Percentiles rank a stretch among this genome's conserved stretches.
These are phyloP conservation scores for Erpobdella octoculata DNA, from an alignment of 2,888 invertebrate species.

Conservation along the genomic window DNA sequence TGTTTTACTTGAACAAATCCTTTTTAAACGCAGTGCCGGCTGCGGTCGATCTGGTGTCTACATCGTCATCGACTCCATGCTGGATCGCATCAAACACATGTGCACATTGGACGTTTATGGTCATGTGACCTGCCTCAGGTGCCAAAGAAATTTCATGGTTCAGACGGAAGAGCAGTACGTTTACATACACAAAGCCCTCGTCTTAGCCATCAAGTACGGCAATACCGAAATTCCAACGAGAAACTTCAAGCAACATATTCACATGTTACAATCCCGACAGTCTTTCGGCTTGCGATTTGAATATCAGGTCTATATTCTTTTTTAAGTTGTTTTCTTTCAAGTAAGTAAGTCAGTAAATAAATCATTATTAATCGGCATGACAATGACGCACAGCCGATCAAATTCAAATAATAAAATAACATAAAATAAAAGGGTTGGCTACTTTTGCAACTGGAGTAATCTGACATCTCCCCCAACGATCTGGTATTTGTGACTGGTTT, in stretches of 20 bases:
- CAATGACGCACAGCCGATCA: no score
- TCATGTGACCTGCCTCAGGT: constrained; percentile 26
- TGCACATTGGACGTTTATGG: constrained; percentile 20
- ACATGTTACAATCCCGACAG: neutral
- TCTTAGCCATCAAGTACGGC: constrained; percentile 21
- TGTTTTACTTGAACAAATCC: neutral
- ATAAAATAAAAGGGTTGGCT: no score
- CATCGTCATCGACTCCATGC: constrained; percentile 27
- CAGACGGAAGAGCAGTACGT: constrained; percentile 26
- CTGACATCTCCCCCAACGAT: no score
- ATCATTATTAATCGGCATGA: no score
- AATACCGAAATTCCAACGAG: constrained; percentile 24
- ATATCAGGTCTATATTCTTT: neutral
- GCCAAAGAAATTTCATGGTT: constrained; percentile 25
- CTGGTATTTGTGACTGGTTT: no score
- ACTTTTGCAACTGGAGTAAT: no score
- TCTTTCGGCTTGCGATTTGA: constrained; percentile 4
- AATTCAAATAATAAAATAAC: no score
- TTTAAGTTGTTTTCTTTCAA: no score
- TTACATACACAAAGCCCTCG: constrained; percentile 23
- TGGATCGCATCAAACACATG: constrained; percentile 25
- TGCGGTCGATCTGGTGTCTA: constrained; percentile 24
- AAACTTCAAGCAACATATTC: constrained; percentile 16
- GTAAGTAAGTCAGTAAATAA: no score
- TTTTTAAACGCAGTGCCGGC: constrained; percentile 2